Percentiles rank a stretch among this genome's conserved stretches.
Evolutionary conservation across 2,888 invertebrate genomes (phyloP).

Genomic region (Brachypalpus laphriformis): DNA sequence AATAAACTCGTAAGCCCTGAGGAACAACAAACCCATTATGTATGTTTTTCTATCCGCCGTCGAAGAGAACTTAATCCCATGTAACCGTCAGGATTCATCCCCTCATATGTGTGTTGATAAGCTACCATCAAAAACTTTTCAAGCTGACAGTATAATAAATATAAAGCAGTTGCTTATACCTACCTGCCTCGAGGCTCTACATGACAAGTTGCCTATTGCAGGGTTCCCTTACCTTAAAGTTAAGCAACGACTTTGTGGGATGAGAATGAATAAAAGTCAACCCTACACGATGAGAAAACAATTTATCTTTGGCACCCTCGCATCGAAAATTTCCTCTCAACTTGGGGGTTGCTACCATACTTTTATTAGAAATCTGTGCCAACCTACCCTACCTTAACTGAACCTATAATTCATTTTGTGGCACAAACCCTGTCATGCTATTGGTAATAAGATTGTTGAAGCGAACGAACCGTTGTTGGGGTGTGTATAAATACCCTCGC

Average conservation of each 20-base stretch:
- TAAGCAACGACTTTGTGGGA: not conserved
- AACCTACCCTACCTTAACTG: not conserved
- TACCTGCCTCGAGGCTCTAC: too few relatives aligned
- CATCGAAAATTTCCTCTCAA: conserved; percentile 52
- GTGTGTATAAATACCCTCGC: not conserved
- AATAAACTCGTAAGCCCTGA: too few relatives aligned
- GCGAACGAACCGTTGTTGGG: conserved; percentile 27
- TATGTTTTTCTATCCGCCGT: not conserved
- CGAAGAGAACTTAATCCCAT: not conserved
- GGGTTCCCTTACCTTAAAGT: not conserved
- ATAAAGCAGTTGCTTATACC: conserved; percentile 26
- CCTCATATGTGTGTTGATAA: conserved; percentile 11
- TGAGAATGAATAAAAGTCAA: conserved; percentile 19
- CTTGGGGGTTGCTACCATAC: conserved; percentile 15
- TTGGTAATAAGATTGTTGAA: conserved; percentile 62
- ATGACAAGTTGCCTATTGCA: conserved; percentile 21
- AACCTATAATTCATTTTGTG: conserved; percentile 63
- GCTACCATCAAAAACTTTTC: conserved; percentile 54
- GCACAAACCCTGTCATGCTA: conserved; percentile 43
- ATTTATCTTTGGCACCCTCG: conserved; percentile 66
- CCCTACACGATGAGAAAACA: conserved; percentile 44
- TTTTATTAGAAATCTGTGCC: conserved; percentile 66
- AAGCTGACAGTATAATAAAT: conserved; percentile 40
- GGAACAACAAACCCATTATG: not conserved
- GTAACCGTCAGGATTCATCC: conserved; percentile 11